phyloP scores from a whole-genome alignment of 2,888 invertebrate genomes.

The Alsophila aescularia region DNA sequence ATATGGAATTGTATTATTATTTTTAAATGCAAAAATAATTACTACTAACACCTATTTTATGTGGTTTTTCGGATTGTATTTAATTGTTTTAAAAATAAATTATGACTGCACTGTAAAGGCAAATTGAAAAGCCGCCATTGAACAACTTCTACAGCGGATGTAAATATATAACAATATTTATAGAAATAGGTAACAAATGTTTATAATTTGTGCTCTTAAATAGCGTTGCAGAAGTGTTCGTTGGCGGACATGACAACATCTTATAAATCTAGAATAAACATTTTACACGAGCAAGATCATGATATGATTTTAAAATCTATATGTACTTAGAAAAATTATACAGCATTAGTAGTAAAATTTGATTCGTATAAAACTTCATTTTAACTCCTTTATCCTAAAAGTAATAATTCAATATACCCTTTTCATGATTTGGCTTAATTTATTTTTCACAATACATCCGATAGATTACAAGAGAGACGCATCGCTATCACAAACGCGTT shows the following conservation, averaged over 20 bases:
- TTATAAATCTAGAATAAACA: slow-evolving; percentile 57
- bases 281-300: slow-evolving; percentile 65
- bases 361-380: slow-evolving; percentile 78
- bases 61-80: slow-evolving; percentile 30
- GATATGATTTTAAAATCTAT: slow-evolving; percentile 77
- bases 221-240: slow-evolving; percentile 12
- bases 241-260: slow-evolving; percentile 47
- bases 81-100: slow-evolving; percentile 32
- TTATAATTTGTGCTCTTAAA: slow-evolving; percentile 47
- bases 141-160: slow-evolving; percentile 25
- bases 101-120: slow-evolving; percentile 45
- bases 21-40: slow-evolving; percentile 59
- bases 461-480: slow-evolving; percentile 75
- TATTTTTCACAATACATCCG: slow-evolving; percentile 64
- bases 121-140: slow-evolving; percentile 41
- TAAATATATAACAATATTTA: slow-evolving; percentile 33
- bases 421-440: slow-evolving; percentile 79
- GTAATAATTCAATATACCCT: slow-evolving; percentile 81
- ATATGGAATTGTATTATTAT: slow-evolving; percentile 34
- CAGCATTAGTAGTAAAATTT: slow-evolving; percentile 75
- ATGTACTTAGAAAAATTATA: slow-evolving; percentile 78
- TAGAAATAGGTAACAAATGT: slow-evolving; percentile 41
- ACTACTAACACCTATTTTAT: slow-evolving; percentile 37
- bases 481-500: slow-evolving; percentile 74
- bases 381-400: slow-evolving; percentile 76